A percentile compares a stretch with the other conserved stretches of the same genome.
These are phyloP conservation scores for Ichneumoninae sp. DNA, from an alignment of 2,888 invertebrate genomes.

Conservation along the genomic window DNA sequence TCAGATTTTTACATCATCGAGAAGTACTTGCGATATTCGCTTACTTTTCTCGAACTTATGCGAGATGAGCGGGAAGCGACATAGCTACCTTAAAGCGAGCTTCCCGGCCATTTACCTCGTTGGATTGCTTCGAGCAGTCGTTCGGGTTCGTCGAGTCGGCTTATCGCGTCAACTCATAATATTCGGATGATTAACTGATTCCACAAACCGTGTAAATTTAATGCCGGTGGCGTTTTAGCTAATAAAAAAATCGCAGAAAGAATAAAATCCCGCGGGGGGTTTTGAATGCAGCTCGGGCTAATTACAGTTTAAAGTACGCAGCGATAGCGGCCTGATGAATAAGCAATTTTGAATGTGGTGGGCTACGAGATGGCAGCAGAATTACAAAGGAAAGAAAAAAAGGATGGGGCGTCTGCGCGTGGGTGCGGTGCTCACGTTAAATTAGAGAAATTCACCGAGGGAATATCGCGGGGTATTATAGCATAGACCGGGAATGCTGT, in stretches of 20 bases:
- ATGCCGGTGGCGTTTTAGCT: background rate
- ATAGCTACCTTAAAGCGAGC: too few species aligned
- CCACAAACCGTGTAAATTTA: background rate
- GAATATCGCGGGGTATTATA: slow-evolving; percentile 32
- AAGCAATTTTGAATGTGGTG: background rate
- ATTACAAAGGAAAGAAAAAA: background rate
- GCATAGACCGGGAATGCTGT: slow-evolving; percentile 28
- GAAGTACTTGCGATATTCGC: too few species aligned
- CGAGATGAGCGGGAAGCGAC: too few species aligned
- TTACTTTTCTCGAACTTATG: too few species aligned
- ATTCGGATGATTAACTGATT: slow-evolving; percentile 1
- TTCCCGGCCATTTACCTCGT: background rate
- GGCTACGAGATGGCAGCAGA: background rate
- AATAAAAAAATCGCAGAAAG: slow-evolving; percentile 1
- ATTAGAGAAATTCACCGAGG: slow-evolving; percentile 42
- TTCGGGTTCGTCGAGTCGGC: background rate
- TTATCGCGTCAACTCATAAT: slow-evolving; percentile 1
- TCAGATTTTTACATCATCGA: too few species aligned
- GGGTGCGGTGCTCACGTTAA: slow-evolving; percentile 22
- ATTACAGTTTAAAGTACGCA: slow-evolving; percentile 14
- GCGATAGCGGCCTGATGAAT: slow-evolving; percentile 15
- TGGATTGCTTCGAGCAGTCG: background rate
- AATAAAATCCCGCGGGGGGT: background rate
- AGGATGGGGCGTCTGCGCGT: background rate
- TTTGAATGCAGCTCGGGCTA: background rate